Evolutionary conservation across 2,113 vertebrate species (phyloP).

Genomic region (Burhinus oedicnemus): DNA sequence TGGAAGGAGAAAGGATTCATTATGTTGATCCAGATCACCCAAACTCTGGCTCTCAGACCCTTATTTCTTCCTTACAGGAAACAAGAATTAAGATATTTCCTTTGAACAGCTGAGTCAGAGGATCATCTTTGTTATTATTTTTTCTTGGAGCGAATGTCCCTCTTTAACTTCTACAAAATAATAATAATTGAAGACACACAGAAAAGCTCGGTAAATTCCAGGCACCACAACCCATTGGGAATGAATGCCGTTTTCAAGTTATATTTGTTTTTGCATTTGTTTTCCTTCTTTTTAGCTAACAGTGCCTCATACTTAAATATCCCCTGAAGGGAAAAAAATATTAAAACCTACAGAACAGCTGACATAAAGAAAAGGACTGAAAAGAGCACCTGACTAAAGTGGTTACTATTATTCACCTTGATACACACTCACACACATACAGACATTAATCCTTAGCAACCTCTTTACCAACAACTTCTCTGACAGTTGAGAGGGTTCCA

Average conservation of each 20-base stretch:
- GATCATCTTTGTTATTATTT: background rate
- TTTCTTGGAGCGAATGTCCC: background rate
- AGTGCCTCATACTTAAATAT: slow-evolving; percentile 33
- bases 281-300: slow-evolving; percentile 40
- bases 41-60: background rate
- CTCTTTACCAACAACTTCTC: background rate
- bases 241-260: slow-evolving; percentile 29
- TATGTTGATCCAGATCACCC: background rate
- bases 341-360: slow-evolving; percentile 43
- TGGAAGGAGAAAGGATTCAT: background rate
- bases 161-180: slow-evolving; percentile 51
- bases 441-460: slow-evolving; percentile 6
- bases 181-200: slow-evolving; percentile 26
- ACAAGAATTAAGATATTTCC: background rate
- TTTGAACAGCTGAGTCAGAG: background rate
- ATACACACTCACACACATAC: background rate
- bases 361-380: slow-evolving; percentile 34
- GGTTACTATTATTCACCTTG: slow-evolving; percentile 37
- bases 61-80: background rate
- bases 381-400: slow-evolving; percentile 35
- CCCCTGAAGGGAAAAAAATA: slow-evolving; percentile 35
- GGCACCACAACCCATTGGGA: background rate
- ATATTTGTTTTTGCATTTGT: slow-evolving; percentile 55
- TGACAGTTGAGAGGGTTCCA: background rate
- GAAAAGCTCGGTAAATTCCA: slow-evolving; percentile 12